These are phyloP conservation scores for Beroe forskalii DNA, from an alignment of 37 sponge, comb jelly and placozoan genomes.

Conservation along the genomic window DNA sequence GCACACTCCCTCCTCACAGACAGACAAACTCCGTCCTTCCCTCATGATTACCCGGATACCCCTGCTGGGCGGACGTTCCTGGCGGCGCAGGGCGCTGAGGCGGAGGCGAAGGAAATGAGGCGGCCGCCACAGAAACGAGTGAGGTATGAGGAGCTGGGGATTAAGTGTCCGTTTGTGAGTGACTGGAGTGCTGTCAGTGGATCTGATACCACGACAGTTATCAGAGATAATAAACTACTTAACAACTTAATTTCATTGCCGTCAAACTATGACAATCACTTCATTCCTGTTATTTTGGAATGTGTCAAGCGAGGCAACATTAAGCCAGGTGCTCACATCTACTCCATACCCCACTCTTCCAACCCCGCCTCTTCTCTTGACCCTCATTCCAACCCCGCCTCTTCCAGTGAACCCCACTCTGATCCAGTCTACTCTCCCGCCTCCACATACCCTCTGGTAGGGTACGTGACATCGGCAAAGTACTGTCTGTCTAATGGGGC, in stretches of 20 bases:
- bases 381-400: background rate
- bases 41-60: constrained; percentile 39
- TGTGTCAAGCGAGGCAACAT: constrained; percentile 45
- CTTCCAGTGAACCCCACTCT: too few species aligned
- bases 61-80: background rate
- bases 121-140: constrained; percentile 27
- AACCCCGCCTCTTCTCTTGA: background rate
- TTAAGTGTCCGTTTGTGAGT: background rate
- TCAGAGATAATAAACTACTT: background rate
- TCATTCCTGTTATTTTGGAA: background rate
- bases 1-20: constrained; percentile 3
- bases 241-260: background rate
- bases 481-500: background rate
- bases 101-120: constrained; percentile 27
- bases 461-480: constrained; percentile 5
- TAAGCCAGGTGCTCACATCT: constrained; percentile 2
- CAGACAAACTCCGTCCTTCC: background rate
- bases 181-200: constrained; percentile 15
- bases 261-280: background rate
- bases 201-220: background rate
- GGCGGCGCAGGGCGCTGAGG: background rate
- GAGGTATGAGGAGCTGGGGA: constrained; percentile 45
- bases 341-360: background rate
- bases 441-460: background rate
- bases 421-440: constrained; percentile 9